A percentile compares a stretch with the other conserved stretches of the same genome.
phyloP scores from a whole-genome alignment of 2,113 vertebrate species.

The Rafetus swinhoei region DNA sequence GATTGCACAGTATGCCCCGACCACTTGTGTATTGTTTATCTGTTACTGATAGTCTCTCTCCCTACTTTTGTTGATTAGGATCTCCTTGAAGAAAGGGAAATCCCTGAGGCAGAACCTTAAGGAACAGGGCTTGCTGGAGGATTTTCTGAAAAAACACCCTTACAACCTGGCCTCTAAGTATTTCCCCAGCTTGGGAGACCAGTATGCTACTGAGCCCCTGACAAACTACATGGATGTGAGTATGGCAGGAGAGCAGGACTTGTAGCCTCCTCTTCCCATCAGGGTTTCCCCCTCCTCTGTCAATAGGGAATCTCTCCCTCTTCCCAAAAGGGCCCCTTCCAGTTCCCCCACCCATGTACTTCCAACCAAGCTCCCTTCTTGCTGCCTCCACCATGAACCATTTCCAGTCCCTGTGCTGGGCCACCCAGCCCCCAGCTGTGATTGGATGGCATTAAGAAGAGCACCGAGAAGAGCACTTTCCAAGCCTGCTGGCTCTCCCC shows the following conservation, averaged over 20 bases:
- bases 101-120: conserved; percentile 59
- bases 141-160: background rate
- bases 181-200: background rate
- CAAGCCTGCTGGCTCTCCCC: background rate
- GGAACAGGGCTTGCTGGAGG: conserved; percentile 56
- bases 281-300: background rate
- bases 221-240: conserved; percentile 66
- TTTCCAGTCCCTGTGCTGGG: background rate
- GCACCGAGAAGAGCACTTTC: too few relatives aligned
- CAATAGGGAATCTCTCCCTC: background rate
- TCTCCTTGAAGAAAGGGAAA: conserved; percentile 62
- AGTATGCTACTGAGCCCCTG: background rate
- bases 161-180: background rate
- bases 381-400: background rate
- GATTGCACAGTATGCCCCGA: rapidly evolving
- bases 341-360: background rate
- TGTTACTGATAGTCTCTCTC: rapidly evolving
- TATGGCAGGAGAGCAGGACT: background rate
- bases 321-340: background rate
- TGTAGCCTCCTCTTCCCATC: background rate
- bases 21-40: too few relatives aligned
- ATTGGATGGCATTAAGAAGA: background rate
- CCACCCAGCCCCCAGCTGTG: background rate
- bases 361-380: background rate
- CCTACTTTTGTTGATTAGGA: conserved; percentile 10